Conservation (phyloP, 2,113 vertebrate genomes). For the Antechinus flavipes region DNA sequence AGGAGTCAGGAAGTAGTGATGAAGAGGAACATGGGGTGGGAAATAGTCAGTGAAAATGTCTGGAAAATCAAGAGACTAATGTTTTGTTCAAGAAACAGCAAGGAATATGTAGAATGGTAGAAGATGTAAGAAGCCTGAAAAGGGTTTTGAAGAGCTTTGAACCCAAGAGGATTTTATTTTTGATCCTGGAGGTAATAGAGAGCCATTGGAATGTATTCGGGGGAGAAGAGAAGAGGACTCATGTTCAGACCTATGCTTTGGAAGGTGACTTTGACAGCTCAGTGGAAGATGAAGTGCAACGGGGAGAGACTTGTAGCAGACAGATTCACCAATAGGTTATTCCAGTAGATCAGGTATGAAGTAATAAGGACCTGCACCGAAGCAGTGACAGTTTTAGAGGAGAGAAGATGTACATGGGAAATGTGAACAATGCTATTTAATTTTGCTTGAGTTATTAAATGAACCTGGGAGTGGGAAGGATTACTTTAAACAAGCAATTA, state of each 20-base stretch:
- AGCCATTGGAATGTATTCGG: not conserved
- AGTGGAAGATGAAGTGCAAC: not conserved
- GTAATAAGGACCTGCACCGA: not conserved
- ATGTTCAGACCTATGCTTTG: not conserved
- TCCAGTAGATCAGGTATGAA: not conserved
- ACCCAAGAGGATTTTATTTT: not conserved
- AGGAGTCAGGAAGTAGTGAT: not conserved
- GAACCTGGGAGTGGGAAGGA: not conserved
- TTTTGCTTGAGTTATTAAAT: not conserved
- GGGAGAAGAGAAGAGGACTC: not conserved
- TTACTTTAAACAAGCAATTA: not conserved
- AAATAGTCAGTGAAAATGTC: not conserved
- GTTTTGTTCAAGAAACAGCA: not conserved
- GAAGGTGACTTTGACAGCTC: not conserved
- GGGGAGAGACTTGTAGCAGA: not conserved
- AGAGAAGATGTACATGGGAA: not conserved
- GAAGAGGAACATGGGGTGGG: not conserved
- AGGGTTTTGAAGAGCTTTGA: not conserved
- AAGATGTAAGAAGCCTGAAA: not conserved
- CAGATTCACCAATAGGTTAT: not conserved
- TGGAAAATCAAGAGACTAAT: not conserved
- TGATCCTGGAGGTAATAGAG: not conserved
- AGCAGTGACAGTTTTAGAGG: not conserved
- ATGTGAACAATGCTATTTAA: not conserved
- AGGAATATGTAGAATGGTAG: not conserved